phyloP scores from a whole-genome alignment of 2,888 invertebrate genomes.

The Druceiella hillmani region DNA sequence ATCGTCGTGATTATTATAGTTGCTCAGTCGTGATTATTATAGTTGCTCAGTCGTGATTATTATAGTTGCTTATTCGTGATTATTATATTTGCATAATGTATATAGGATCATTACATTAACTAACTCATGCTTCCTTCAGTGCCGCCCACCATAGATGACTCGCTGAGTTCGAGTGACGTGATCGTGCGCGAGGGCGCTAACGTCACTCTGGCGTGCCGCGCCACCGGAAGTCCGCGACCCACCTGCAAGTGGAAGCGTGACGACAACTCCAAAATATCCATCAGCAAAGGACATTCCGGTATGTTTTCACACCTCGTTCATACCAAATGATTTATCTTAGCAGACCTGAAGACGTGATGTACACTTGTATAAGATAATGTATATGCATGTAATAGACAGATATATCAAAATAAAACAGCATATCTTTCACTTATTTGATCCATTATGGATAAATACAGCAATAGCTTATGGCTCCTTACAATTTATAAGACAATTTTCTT shows the following conservation, averaged over 20 bases:
- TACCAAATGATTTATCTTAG: too few relatives aligned
- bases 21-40: too few relatives aligned
- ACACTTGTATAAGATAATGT: not conserved
- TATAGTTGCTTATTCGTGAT: too few relatives aligned
- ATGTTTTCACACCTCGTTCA: too few relatives aligned
- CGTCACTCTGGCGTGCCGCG: constrained; percentile 83
- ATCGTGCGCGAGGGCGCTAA: constrained; percentile 87
- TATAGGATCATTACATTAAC: too few relatives aligned
- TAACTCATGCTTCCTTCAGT: constrained; percentile 64
- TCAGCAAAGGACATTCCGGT: constrained; percentile 80
- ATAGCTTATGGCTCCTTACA: too few relatives aligned
- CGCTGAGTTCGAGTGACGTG: constrained; percentile 84
- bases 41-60: too few relatives aligned
- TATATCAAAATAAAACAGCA: not conserved
- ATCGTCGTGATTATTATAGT: too few relatives aligned
- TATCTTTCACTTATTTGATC: too few relatives aligned
- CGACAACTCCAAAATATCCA: constrained; percentile 79
- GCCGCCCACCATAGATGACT: constrained; percentile 89
- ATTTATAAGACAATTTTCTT: too few relatives aligned
- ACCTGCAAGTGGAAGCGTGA: constrained; percentile 89
- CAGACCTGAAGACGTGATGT: not conserved
- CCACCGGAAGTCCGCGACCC: constrained; percentile 84
- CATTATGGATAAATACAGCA: too few relatives aligned
- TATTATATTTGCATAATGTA: too few relatives aligned
- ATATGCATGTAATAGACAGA: not conserved